Evolutionary conservation across 2,797 vertebrate species (phyloP), one percentile per base, ranked within the genome.

Genomic region (Astyanax mexicanus): DNA sequence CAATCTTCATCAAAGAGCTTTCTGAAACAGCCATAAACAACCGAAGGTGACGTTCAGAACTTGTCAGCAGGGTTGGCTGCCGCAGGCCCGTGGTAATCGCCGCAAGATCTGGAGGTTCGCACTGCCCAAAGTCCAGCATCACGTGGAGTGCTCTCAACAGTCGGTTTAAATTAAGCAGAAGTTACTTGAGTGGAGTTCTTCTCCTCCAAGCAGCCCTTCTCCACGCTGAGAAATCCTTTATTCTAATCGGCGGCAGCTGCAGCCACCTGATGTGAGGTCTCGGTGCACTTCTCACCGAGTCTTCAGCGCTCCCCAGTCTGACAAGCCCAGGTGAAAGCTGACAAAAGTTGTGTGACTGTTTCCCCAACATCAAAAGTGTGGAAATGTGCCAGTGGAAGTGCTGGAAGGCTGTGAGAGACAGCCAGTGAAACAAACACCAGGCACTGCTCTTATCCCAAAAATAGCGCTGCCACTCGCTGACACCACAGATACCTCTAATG

Each of bases 401-500:
- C 65, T 74, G 80, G 75, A 78, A 79, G 81, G 49, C 74, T 75
- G 68, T 79, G 78, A 72, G 68, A 82, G 74, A 80, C 76, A 82
- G 77, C 55, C 55, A 78, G 64, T 57, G 76, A 80, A 80, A 82
- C 83, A 84, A 82, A 84, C 78, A 84, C 74, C 45, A 62, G 81
- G 77, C 73, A 72, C 65, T 17, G 64, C 80, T 69, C 75, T 80
- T 78, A 77, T 71, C 83, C 78, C 73, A 73, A 74, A 84, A 80
- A 75, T 84, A 83, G 82, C 72, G 74, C 80, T 78, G 68, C 79
- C 61, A 78, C 73, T 83, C 81, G 72, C 70, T 80, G 83, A 82
- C 79, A 82, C 77, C 72, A 71, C 25, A 75, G 72, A 84, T 81
- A 82, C 64, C 74, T 82, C 81, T 88, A 88, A 86, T 83, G 79